phyloP scores from a whole-genome alignment of 1,140 invertebrate genomes.

The Drosophila arawakana region DNA sequence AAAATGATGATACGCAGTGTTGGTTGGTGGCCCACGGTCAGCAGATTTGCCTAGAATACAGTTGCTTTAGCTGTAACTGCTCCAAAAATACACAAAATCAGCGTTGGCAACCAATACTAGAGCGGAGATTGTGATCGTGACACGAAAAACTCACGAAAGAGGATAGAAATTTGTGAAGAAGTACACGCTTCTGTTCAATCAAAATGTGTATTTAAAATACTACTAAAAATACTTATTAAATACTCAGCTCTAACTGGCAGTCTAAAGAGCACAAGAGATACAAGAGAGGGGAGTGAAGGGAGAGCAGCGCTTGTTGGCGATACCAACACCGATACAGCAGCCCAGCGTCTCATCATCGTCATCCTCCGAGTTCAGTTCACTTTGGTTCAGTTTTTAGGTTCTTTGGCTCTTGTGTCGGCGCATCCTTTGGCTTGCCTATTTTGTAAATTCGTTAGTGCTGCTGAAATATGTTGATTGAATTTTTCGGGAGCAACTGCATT shows the following conservation, averaged over 20 bases:
- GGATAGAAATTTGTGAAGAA: no score
- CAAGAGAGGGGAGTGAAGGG: background rate
- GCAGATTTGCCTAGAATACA: constrained; percentile 62
- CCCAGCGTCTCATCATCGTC: constrained; percentile 63
- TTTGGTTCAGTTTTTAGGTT: background rate
- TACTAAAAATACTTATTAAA: no score
- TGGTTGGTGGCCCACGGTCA: constrained; percentile 62
- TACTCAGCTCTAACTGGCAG: background rate
- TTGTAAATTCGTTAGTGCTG: constrained; percentile 84
- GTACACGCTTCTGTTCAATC: no score
- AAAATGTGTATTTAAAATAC: no score
- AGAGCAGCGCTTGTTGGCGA: constrained; percentile 20
- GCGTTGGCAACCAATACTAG: constrained; percentile 43
- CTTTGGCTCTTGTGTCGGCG: constrained; percentile 44
- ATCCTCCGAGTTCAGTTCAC: constrained; percentile 26
- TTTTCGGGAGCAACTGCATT: constrained; percentile 83
- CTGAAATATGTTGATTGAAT: constrained; percentile 84
- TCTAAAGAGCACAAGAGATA: background rate
- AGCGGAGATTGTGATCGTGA: background rate
- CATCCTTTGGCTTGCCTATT: constrained; percentile 83
- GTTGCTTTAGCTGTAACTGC: constrained; percentile 39
- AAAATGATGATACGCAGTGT: constrained; percentile 39
- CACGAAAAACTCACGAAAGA: background rate
- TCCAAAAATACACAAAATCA: constrained; percentile 79
- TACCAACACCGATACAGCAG: constrained; percentile 41